phyloP scores from a whole-genome alignment of 2,888 invertebrate species.

The Mimumesa dahlbomi region DNA sequence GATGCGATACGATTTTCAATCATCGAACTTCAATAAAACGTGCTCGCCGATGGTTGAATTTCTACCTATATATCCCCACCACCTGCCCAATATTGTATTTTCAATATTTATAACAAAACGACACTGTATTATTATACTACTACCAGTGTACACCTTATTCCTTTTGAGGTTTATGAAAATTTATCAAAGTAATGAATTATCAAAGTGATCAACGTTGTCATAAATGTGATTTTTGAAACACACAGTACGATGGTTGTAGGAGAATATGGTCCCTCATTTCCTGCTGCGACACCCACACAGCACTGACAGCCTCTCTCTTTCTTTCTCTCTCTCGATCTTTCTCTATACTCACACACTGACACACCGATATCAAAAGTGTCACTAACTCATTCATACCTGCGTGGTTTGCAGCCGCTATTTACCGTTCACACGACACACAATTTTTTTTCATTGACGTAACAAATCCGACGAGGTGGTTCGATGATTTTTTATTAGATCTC shows the following conservation, averaged over 20 bases:
- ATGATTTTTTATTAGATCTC: constrained; percentile 1
- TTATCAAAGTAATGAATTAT: too few species aligned
- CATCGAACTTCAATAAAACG: too few species aligned
- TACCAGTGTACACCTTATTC: neutral
- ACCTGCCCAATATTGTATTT: too few species aligned
- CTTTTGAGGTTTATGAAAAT: too few species aligned
- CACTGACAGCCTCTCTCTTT: constrained; percentile 51
- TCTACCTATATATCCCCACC: too few species aligned
- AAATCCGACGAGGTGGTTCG: constrained; percentile 21
- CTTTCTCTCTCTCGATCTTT: constrained; percentile 7
- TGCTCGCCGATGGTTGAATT: too few species aligned
- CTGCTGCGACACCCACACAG: constrained; percentile 48
- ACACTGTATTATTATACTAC: too few species aligned
- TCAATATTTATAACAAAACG: too few species aligned
- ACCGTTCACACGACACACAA: constrained; percentile 45
- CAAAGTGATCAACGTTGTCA: constrained; percentile 28
- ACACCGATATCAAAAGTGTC: constrained; percentile 54
- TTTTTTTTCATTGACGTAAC: constrained; percentile 35
- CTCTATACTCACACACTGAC: constrained; percentile 55
- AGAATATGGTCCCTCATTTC: constrained; percentile 24
- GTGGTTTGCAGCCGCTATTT: constrained; percentile 37
- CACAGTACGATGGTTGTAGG: constrained; percentile 28
- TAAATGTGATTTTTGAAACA: constrained; percentile 19
- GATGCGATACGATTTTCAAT: too few species aligned
- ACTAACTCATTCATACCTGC: constrained; percentile 45